A percentile compares a stretch with the other conserved stretches of the same genome.
Conservation (phyloP, 1,140 invertebrate genomes). For the Hydropsyche tenuis region DNA sequence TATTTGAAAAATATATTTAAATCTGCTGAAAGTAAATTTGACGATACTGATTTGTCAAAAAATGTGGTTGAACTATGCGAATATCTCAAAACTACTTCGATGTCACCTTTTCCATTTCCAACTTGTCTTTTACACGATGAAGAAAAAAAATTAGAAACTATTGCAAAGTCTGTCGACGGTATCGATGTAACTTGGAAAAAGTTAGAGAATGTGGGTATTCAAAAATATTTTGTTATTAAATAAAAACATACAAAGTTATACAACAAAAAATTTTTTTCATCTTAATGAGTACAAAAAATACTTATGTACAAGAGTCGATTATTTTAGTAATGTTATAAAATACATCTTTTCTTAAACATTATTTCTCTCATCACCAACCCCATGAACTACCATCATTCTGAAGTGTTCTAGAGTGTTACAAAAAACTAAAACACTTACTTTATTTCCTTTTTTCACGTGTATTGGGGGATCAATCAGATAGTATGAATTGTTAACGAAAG, state of each 20-base stretch:
- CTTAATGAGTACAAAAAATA: not conserved
- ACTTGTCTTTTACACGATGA: not conserved
- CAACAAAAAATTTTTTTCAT: not conserved
- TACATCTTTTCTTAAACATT: too few species aligned
- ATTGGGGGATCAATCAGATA: conserved; percentile 29
- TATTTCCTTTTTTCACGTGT: conserved; percentile 2
- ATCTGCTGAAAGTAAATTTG: not conserved
- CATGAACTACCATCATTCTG: too few species aligned
- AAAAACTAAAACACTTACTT: conserved; percentile 12
- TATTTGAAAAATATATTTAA: not conserved
- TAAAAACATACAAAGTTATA: not conserved
- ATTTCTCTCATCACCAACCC: too few species aligned
- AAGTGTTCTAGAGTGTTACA: not conserved
- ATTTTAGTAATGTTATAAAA: too few species aligned
- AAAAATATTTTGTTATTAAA: not conserved
- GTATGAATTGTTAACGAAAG: conserved; percentile 19
- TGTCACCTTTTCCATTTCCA: not conserved
- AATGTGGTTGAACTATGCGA: not conserved
- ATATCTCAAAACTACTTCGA: not conserved
- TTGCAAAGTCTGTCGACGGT: not conserved
- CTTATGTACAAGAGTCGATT: too few species aligned
- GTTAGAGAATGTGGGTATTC: not conserved
- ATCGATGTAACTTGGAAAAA: not conserved
- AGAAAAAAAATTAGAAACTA: not conserved
- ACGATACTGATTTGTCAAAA: not conserved